Evolutionary conservation across 2,113 vertebrate genomes (phyloP).

Genomic region (Fukomys damarensis): DNA sequence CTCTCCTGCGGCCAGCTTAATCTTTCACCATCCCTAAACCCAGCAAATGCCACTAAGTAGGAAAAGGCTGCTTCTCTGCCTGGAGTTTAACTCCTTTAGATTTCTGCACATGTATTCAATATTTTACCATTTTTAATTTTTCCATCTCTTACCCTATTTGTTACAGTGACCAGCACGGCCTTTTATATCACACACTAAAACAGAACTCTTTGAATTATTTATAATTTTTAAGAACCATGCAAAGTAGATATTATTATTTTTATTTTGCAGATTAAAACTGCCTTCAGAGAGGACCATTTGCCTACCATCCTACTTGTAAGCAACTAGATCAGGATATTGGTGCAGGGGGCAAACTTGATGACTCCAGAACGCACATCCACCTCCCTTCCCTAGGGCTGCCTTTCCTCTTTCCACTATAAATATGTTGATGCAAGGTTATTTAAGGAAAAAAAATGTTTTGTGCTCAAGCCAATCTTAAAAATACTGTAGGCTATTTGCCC

Average conservation of each 20-base stretch:
- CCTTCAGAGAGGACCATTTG: not conserved
- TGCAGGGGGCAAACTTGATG: not conserved
- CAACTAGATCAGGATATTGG: not conserved
- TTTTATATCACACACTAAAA: not conserved
- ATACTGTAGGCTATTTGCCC: not conserved
- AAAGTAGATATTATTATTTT: not conserved
- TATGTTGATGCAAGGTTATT: not conserved
- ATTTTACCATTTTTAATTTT: not conserved
- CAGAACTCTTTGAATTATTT: not conserved
- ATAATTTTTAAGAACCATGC: not conserved
- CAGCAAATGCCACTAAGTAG: not conserved
- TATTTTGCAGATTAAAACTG: not conserved
- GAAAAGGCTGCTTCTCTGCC: not conserved
- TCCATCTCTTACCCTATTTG: not conserved
- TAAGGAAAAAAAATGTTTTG: not conserved
- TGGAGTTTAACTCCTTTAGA: not conserved
- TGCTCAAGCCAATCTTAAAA: not conserved
- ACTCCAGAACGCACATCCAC: not conserved
- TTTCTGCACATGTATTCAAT: not conserved
- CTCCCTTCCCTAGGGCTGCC: fast-evolving
- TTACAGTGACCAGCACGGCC: not conserved
- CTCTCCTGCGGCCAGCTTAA: not conserved
- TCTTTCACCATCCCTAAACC: not conserved
- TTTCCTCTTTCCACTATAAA: not conserved
- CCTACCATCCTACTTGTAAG: not conserved